phyloP scores from a whole-genome alignment of 2,113 vertebrate species.

The Alosa alosa region DNA sequence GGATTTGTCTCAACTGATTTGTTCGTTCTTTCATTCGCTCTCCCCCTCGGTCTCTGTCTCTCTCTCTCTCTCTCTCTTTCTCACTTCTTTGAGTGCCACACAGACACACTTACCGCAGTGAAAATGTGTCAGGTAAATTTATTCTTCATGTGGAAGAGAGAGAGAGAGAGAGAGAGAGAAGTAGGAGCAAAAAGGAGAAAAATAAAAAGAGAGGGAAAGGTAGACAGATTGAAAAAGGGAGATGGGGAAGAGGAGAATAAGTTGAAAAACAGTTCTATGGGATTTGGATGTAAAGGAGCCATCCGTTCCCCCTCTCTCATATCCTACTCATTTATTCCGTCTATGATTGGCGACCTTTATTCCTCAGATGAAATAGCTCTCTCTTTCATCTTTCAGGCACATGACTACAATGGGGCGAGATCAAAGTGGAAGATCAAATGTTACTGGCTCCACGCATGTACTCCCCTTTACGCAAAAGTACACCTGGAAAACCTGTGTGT shows the following conservation, averaged over 20 bases:
- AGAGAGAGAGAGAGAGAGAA: background rate
- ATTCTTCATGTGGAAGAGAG: background rate
- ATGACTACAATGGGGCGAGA: background rate
- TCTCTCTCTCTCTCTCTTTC: background rate
- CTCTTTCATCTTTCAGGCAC: background rate
- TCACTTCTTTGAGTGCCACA: background rate
- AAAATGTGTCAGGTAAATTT: background rate
- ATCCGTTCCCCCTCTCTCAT: background rate
- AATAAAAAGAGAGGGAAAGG: background rate
- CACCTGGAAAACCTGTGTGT: conserved; percentile 11
- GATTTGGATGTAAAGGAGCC: background rate
- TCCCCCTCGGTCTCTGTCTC: background rate
- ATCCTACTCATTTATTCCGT: background rate
- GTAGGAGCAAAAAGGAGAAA: background rate
- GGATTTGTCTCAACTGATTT: conserved; percentile 43
- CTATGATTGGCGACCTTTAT: background rate
- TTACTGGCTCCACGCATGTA: background rate
- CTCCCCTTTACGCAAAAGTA: background rate
- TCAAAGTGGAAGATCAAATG: conserved; percentile 12
- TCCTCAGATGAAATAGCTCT: background rate
- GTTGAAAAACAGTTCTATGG: background rate
- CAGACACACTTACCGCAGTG: background rate
- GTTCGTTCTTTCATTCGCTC: conserved; percentile 35
- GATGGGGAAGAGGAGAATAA: background rate
- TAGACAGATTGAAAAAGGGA: background rate